Evolutionary conservation across 2,888 invertebrate species (phyloP).

Genomic region (Hydriomena furcata): DNA sequence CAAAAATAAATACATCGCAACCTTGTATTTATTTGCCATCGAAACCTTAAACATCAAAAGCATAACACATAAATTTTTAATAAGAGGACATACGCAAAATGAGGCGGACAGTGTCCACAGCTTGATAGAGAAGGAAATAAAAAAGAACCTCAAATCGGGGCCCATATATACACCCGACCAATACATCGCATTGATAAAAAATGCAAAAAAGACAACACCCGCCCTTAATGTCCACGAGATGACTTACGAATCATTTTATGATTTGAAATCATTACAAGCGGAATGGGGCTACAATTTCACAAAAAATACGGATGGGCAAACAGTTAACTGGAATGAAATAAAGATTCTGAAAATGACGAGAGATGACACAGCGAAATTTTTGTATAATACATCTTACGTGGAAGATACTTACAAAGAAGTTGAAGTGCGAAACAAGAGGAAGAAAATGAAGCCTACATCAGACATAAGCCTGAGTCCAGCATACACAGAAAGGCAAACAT

Average conservation of each 20-base stretch:
- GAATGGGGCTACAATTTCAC: slow-evolving; percentile 37
- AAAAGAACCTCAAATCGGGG: slow-evolving; percentile 20
- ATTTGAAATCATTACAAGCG: slow-evolving; percentile 32
- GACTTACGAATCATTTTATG: slow-evolving; percentile 28
- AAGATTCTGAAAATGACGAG: slow-evolving; percentile 30
- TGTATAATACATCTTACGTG: slow-evolving; percentile 31
- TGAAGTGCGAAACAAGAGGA: slow-evolving; percentile 31
- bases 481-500: slow-evolving; percentile 9
- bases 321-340: slow-evolving; percentile 35
- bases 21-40: slow-evolving; percentile 35
- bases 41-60: slow-evolving; percentile 32
- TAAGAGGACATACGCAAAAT: slow-evolving; percentile 51
- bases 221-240: slow-evolving; percentile 32
- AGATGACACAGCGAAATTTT: slow-evolving; percentile 3
- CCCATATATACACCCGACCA: slow-evolving; percentile 21
- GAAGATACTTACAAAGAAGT: slow-evolving; percentile 28
- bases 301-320: slow-evolving; percentile 25
- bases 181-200: slow-evolving; percentile 18
- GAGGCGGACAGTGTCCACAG: slow-evolving; percentile 36
- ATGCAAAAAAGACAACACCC: slow-evolving; percentile 24
- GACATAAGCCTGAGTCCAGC: slow-evolving; percentile 3
- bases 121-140: slow-evolving; percentile 21
- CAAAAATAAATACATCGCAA: slow-evolving; percentile 40
- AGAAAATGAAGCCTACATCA: slow-evolving; percentile 9
- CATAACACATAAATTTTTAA: slow-evolving; percentile 49